Percentiles rank a stretch among this genome's conserved stretches.
Evolutionary conservation across 2,888 invertebrate genomes (phyloP).

Genomic region (Nemotelus nigrinus): DNA sequence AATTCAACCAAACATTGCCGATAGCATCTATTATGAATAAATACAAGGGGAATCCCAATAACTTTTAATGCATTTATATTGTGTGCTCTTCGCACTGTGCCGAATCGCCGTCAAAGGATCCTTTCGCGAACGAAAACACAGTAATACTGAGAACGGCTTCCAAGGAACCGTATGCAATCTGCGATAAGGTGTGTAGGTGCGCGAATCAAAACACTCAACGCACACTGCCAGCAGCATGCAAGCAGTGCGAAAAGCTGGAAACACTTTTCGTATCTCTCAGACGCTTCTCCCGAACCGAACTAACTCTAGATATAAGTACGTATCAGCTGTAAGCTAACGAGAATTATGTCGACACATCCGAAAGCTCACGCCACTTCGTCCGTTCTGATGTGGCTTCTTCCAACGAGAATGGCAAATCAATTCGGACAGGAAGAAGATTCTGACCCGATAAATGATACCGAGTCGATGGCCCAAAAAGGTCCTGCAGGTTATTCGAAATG

Average conservation of each 20-base stretch:
- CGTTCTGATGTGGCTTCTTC: neutral
- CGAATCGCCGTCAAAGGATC: conserved; percentile 26
- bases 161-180: conserved; percentile 26
- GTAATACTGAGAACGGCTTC: conserved; percentile 27
- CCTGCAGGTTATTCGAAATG: no score
- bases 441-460: no score
- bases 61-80: neutral
- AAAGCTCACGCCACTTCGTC: conserved; percentile 31
- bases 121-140: conserved; percentile 35
- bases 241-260: conserved; percentile 25
- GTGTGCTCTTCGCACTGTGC: neutral
- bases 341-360: conserved; percentile 24
- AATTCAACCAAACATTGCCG: neutral
- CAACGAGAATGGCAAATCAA: no score
- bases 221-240: conserved; percentile 2
- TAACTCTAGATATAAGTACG: neutral
- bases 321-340: conserved; percentile 13
- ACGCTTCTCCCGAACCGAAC: conserved; percentile 3
- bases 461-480: no score
- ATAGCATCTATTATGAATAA: neutral
- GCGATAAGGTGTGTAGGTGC: conserved; percentile 6
- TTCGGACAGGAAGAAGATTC: no score
- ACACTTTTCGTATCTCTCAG: conserved; percentile 31
- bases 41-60: conserved; percentile 27
- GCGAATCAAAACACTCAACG: conserved; percentile 35